Conservation (phyloP, 2,888 invertebrate species). For the Gortyna flavago region DNA sequence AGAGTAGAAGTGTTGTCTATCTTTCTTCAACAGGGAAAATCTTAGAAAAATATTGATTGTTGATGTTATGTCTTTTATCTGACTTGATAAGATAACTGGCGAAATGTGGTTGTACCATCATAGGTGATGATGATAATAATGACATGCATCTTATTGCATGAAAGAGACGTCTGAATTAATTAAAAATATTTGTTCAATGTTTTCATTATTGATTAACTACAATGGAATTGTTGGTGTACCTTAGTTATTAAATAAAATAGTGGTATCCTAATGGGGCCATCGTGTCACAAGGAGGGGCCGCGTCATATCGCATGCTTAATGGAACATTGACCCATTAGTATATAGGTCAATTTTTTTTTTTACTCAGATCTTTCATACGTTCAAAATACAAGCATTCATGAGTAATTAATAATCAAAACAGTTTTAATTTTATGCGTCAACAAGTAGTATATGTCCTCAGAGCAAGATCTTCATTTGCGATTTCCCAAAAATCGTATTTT, state of each 20-base stretch:
- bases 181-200: not conserved
- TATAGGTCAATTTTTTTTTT: too few species aligned
- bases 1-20: constrained; percentile 18
- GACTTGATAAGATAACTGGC: not conserved
- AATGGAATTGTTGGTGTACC: not conserved
- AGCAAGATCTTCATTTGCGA: too few species aligned
- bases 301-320: too few species aligned
- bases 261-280: not conserved
- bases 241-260: not conserved
- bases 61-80: not conserved
- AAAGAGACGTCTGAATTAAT: not conserved
- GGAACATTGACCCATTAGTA: too few species aligned
- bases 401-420: too few species aligned
- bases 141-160: not conserved
- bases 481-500: too few species aligned
- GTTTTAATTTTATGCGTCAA: too few species aligned
- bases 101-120: too few species aligned
- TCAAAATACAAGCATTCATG: too few species aligned
- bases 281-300: too few species aligned
- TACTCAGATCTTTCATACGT: too few species aligned
- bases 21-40: constrained; percentile 23
- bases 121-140: not conserved
- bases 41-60: constrained; percentile 15
- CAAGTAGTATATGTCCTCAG: too few species aligned
- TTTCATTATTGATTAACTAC: not conserved